Base-by-base conservation (phyloP, 2,113 vertebrate species). In the Scomber colias region DNA sequence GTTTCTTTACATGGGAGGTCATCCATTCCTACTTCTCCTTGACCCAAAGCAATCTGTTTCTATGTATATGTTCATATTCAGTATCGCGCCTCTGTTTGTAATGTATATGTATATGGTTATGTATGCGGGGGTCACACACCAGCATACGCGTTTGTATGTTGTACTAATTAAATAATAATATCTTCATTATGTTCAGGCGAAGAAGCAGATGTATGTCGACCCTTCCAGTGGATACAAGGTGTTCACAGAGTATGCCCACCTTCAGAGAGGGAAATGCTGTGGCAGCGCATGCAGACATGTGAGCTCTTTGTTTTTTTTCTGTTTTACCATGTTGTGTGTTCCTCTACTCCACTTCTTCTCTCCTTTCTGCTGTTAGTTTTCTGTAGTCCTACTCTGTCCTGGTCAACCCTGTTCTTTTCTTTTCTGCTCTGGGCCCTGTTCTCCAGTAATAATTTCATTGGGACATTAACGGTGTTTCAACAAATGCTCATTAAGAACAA, bases 271-370 rank as follows among this genome's bases (percentile, higher is more conserved):
- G 15, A 79, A 66, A 24, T 96, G 96, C 88, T 95, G 95, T 0
- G 96, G 95, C 62, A 95, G 82, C 35, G 95, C 95, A 0, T 94
- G 95, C 92, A 95, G 94, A 94, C 96, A 94, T 12, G 96, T 97
- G 86, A 97, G 96, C 94, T 84, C 51, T 57, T 75, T 82, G 83
- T 27, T 27, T 27, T 21, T 69, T 71, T 83, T 63, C 30, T 24
- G 13, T 68, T 62, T 17, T 19, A 24, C 31, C 56, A 35, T 46
- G 0, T 40, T 77, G 48, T 75, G 53, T 85, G 40, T 31, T 84
- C 17, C 50, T 75, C 27, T 15, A 12, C 49, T 48, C 76, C 3
- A 0, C 65, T 73, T 27, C 24, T 27, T 27, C 24, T 27, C 24
- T 27, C 24, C n/a, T 48, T 70, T 73, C 14, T 3, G 62, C 60